Base-by-base conservation (phyloP, 2,797 vertebrate species). In the Poeciliopsis paucimaculata region DNA sequence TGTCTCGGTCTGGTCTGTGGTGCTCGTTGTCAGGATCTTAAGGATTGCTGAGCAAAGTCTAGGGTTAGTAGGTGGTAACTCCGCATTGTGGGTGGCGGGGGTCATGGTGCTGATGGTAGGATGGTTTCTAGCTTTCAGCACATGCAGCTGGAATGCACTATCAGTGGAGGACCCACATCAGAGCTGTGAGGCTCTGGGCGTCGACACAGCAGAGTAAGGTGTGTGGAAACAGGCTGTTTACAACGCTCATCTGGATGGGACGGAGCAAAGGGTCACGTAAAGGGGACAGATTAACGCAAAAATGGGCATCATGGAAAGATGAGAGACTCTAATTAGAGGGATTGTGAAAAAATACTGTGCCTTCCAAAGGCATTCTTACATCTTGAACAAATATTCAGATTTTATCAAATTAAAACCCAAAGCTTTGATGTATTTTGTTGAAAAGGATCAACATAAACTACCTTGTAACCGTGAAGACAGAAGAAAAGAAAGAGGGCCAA, bases 71-170 rank as follows among this genome's bases (percentile, higher is more conserved):
- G 89, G 86, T 90, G 85, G 87, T 85, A 88, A 90, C 80, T 39
- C 39, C 77, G 86, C 89, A 89, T 86, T 92, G 92, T 93, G 92
- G 90, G 92, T 92, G 91, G 89, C 84, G 82, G 80, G 34, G 76
- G 76, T 36, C n/a, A 28, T 46, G 43, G 84, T 43, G 79, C 72
- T 81, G 77, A 85, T 79, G 83, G 87, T 31, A 5, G 77, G 92
- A 95, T 95, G 95, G 92, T 96, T 95, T 95, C 87, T 95, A 94
- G 96, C 96, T 97, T 97, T 97, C 96, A 96, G 94, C 96, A 95
- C 94, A 57, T 79, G 89, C 84, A 83, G 89, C 87, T 94, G 87
- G 94, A 96, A 96, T 94, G 93, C 91, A 88, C 84, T 91, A 91
- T 93, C 84, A 81, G 86, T 62, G 83, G 91, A 73, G 81, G 92